Conservation (phyloP, 1,140 invertebrate species). For the Colletes latitarsis region DNA sequence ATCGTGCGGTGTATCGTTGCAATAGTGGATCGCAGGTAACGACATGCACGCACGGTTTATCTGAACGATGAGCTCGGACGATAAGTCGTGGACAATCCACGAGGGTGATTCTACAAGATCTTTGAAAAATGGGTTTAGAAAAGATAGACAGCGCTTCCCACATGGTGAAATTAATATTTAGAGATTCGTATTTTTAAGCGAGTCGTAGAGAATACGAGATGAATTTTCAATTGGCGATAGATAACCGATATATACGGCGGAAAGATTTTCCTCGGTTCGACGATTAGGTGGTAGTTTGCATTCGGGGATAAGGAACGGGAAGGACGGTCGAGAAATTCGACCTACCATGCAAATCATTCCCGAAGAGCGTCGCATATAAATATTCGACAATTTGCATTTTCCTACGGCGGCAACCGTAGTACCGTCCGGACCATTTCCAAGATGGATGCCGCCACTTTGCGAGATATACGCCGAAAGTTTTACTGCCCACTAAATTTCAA, state of each 20-base stretch:
- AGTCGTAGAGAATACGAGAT: too few relatives aligned
- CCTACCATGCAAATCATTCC: constrained; percentile 67
- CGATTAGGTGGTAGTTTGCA: constrained; percentile 48
- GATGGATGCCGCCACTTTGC: constrained; percentile 74
- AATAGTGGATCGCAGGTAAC: background rate
- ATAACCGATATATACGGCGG: constrained; percentile 18
- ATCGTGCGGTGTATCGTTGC: constrained; percentile 1
- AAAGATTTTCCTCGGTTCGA: constrained; percentile 22
- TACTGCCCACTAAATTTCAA: constrained; percentile 75
- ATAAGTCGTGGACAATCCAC: too few relatives aligned
- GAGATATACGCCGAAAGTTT: constrained; percentile 75
- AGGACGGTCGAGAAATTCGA: constrained; percentile 40
- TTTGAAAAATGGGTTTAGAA: too few relatives aligned
- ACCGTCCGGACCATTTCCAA: constrained; percentile 71
- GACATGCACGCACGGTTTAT: constrained; percentile 2
- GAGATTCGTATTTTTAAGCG: background rate
- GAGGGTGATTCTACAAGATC: too few relatives aligned
- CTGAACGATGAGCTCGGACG: too few relatives aligned
- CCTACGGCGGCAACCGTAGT: constrained; percentile 42
- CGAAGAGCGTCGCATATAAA: constrained; percentile 67
- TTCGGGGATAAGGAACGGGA: constrained; percentile 32
- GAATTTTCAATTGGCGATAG: background rate
- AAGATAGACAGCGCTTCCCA: too few relatives aligned
- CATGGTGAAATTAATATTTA: too few relatives aligned
- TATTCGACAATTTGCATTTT: constrained; percentile 74